These are phyloP conservation scores for Sylvilagus floridanus DNA, from an alignment of 2,797 vertebrate genomes.

Conservation along the genomic window DNA sequence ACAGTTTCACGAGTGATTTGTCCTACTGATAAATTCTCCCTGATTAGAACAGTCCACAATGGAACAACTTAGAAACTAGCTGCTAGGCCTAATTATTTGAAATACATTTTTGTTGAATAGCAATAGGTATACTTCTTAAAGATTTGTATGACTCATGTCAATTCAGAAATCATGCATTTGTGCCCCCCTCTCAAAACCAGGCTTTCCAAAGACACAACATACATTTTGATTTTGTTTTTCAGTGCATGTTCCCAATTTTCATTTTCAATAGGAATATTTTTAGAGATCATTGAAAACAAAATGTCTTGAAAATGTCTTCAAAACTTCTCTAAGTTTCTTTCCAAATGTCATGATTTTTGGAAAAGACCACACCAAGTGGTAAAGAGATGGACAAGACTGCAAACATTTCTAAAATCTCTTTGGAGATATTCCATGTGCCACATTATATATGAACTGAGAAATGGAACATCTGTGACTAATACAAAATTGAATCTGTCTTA, in stretches of 20 bases:
- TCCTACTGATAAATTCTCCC: slow-evolving; percentile 67
- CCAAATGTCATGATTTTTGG: slow-evolving; percentile 86
- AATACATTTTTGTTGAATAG: slow-evolving; percentile 72
- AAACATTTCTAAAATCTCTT: slow-evolving; percentile 85
- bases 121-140: slow-evolving; percentile 21
- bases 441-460: slow-evolving; percentile 87
- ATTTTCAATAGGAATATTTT: slow-evolving; percentile 86
- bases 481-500: slow-evolving; percentile 86
- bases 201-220: slow-evolving; percentile 79
- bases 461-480: slow-evolving; percentile 87
- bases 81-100: slow-evolving; percentile 67
- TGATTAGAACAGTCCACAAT: slow-evolving; percentile 70
- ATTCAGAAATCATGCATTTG: slow-evolving; percentile 49
- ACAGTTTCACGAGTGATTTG: slow-evolving; percentile 67
- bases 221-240: slow-evolving; percentile 84
- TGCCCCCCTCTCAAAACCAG: slow-evolving; percentile 49
- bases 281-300: slow-evolving; percentile 84
- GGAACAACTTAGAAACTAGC: slow-evolving; percentile 65
- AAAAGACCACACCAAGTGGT: slow-evolving; percentile 85
- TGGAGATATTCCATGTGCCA: slow-evolving; percentile 85
- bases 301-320: slow-evolving; percentile 85
- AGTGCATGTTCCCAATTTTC: slow-evolving; percentile 83
- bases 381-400: slow-evolving; percentile 84
- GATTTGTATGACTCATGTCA: slow-evolving; percentile 46
- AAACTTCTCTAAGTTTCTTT: slow-evolving; percentile 83